Conservation (phyloP, 1,140 invertebrate species). For the Euura saliciscinereae region DNA sequence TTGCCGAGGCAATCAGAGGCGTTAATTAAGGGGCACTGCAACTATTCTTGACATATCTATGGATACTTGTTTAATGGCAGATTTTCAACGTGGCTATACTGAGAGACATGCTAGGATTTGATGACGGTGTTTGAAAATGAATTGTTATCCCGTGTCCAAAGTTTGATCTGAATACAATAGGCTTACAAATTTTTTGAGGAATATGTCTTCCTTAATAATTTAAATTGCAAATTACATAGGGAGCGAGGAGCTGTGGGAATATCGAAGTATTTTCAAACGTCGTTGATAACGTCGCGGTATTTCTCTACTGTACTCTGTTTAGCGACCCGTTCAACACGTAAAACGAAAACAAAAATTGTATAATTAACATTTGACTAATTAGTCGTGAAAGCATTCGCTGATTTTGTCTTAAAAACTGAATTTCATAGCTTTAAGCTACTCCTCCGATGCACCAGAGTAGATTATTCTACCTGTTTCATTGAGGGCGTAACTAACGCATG, state of each 20-base stretch:
- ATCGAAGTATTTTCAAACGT: background rate
- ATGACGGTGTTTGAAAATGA: background rate
- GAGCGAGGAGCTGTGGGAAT: background rate
- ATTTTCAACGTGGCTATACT: background rate
- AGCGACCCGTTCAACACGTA: background rate
- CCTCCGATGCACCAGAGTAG: background rate
- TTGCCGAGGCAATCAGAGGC: background rate
- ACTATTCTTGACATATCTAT: background rate
- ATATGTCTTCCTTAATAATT: constrained; percentile 2
- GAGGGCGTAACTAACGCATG: background rate
- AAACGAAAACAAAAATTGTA: background rate
- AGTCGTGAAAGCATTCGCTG: background rate
- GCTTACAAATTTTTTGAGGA: background rate
- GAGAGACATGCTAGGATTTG: background rate
- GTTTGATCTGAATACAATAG: constrained; percentile 2
- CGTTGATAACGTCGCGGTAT: background rate
- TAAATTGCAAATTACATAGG: background rate
- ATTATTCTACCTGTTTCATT: background rate
- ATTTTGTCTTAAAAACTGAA: background rate
- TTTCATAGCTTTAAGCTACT: background rate
- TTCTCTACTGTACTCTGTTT: background rate
- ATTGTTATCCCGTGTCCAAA: background rate
- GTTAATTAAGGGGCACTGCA: background rate
- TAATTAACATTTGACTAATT: background rate
- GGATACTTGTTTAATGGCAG: constrained; percentile 2